These are phyloP conservation scores for Acanthurus lineatus DNA, from an alignment of 2,797 vertebrate species.

Conservation along the genomic window DNA sequence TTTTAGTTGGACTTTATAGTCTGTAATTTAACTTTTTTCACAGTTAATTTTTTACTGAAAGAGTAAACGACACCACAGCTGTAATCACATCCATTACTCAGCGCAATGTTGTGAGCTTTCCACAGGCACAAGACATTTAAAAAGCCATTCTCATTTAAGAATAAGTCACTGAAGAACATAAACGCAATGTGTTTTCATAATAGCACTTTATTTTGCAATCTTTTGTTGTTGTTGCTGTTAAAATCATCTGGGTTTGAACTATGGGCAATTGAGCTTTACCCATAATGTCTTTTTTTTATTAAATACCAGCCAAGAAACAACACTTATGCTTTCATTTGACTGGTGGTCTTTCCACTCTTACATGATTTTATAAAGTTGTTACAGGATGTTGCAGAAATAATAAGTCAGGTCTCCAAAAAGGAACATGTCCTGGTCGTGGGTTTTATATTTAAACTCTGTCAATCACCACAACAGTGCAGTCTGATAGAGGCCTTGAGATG, in stretches of 20 bases:
- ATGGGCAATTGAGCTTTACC: background rate
- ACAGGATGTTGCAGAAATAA: background rate
- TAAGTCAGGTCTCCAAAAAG: background rate
- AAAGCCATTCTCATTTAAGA: background rate
- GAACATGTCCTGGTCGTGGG: background rate
- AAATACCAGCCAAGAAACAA: background rate
- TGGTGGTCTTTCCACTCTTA: background rate
- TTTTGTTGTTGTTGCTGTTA: background rate
- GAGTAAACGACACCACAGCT: no score
- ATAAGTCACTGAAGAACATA: background rate
- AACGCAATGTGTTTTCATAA: background rate
- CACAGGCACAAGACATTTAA: background rate
- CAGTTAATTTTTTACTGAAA: background rate
- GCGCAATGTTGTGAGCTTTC: background rate
- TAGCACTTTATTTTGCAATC: background rate
- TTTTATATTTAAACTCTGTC: background rate
- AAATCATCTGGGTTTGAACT: background rate
- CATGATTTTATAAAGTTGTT: background rate
- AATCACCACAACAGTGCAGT: background rate
- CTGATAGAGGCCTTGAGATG: constrained; percentile 6
- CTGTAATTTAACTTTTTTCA: background rate
- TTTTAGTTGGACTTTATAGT: background rate
- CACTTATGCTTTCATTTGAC: background rate
- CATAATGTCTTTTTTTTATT: background rate
- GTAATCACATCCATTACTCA: background rate